Base-by-base conservation (phyloP, 2,797 vertebrate genomes). In the Staurois parvus region DNA sequence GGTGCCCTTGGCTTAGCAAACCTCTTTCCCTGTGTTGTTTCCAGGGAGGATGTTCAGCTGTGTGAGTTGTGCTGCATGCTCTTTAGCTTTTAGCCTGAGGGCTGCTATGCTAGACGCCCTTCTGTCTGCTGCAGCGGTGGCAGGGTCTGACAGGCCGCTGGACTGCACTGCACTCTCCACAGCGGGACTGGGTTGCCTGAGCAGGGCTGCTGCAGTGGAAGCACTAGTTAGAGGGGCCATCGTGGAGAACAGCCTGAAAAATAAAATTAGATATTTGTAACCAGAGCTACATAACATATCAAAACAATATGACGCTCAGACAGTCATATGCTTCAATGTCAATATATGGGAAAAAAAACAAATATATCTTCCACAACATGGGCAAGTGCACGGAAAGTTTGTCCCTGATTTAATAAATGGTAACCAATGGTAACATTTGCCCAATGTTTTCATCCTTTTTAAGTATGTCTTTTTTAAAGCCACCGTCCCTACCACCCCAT, bases 1-100 rank as follows among this genome's bases (percentile, higher is more conserved):
- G 88, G 89, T 89, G 34, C 29, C 19, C 73, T 37, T 17, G 30
- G 64, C 91, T 98, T 96, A 99, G 96, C 98, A 99, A 94, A 99
- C 98, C 96, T 99, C 98, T 94, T 99, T 99, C 92, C 98, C 97
- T 62, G 98, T 89, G 90, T 94, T 95, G 91, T 93, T 96, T 26
- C 96, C 88, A 32, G 97, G 97, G 93, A 99, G 95, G 92, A 98
- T 97, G 95, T 98, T 99, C 88, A 99, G 97, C 94, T 99, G 98
- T 89, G 97, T 99, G 90, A 99, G 96, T 94, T 99, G 98, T 75
- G 98, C 98, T 1, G 98, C 98, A 92, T 99, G 98, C 92, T 99
- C 98, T 93, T 98, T 99, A 88, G 98, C 98, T 94, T 99, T 99
- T 92, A 99, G 97, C 92, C 98, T 95, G 92, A 99, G 95, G 17